These are phyloP conservation scores for Teinopalpus imperialis DNA, from an alignment of 2,888 invertebrate species.

Conservation along the genomic window DNA sequence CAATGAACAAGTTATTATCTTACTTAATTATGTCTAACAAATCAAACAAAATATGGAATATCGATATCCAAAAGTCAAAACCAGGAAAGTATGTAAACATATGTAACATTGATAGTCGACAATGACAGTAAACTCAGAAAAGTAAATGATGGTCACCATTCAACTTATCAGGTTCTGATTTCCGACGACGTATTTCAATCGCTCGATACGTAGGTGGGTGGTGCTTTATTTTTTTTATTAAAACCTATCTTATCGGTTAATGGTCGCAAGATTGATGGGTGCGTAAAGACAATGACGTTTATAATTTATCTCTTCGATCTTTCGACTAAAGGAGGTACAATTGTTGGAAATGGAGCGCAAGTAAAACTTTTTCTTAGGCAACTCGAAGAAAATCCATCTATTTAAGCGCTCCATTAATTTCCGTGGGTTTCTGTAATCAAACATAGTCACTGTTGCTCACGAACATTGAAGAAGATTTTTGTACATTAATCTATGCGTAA, in stretches of 20 bases:
- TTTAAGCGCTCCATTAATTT: constrained; percentile 29
- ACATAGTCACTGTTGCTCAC: constrained; percentile 5
- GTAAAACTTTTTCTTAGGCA: constrained; percentile 39
- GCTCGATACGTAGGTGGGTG: constrained; percentile 52
- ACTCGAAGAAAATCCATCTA: constrained; percentile 32
- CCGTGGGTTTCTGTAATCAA: constrained; percentile 15
- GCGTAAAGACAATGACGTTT: constrained; percentile 52
- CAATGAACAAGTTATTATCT: too few relatives aligned
- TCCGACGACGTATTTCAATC: constrained; percentile 42
- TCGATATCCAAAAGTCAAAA: constrained; percentile 56
- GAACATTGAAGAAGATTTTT: neutral
- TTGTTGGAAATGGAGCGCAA: constrained; percentile 38
- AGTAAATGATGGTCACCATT: constrained; percentile 41
- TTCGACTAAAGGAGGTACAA: constrained; percentile 20
- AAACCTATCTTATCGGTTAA: constrained; percentile 70
- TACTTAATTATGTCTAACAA: constrained; percentile 26
- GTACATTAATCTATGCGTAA: neutral
- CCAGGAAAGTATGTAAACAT: constrained; percentile 41
- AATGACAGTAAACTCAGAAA: constrained; percentile 43
- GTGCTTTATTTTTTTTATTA: constrained; percentile 54
- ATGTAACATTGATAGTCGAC: constrained; percentile 65
- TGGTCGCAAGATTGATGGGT: constrained; percentile 66
- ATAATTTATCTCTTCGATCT: constrained; percentile 42
- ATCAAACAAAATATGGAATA: constrained; percentile 51
- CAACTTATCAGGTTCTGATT: constrained; percentile 42